Evolutionary conservation across 2,888 invertebrate genomes (phyloP).

Genomic region (Syrphus vitripennis): DNA sequence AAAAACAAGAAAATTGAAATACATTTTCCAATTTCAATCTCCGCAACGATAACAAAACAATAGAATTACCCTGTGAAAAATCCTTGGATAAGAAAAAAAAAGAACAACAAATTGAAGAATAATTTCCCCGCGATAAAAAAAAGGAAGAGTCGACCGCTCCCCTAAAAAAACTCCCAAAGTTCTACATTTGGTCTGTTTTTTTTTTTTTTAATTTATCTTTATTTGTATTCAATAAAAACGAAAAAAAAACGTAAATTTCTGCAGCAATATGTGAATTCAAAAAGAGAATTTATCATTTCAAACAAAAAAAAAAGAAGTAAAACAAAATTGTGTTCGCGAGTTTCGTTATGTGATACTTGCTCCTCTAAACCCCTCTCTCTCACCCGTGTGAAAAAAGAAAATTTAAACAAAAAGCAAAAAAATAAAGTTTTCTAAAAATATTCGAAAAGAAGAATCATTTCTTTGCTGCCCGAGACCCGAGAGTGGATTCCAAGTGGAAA

Average conservation of each 20-base stretch:
- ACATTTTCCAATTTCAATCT: constrained; percentile 13
- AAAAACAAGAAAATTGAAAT: constrained; percentile 2
- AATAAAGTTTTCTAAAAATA: constrained; percentile 67
- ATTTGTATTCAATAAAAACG: constrained; percentile 3
- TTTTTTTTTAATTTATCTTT: background rate
- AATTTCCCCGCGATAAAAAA: constrained; percentile 53
- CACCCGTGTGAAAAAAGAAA: constrained; percentile 20
- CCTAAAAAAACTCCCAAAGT: constrained; percentile 45
- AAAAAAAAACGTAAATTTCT: constrained; percentile 45
- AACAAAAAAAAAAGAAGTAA: constrained; percentile 15
- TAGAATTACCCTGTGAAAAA: background rate
- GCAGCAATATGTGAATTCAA: constrained; percentile 68
- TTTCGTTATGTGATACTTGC: constrained; percentile 47
- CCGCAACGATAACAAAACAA: constrained; percentile 19
- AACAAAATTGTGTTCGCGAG: constrained; percentile 27
- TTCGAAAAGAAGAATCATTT: constrained; percentile 60
- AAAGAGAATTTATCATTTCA: background rate
- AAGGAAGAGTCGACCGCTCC: constrained; percentile 61
- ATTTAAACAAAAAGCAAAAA: constrained; percentile 43
- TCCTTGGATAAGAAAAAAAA: constrained; percentile 15
- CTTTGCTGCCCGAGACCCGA: constrained; percentile 11
- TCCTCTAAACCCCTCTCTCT: constrained; percentile 2
- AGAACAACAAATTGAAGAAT: constrained; percentile 28
- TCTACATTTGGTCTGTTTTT: constrained; percentile 37
- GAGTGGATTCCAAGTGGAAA: constrained; percentile 51